Percentiles rank a stretch among this genome's conserved stretches.
phyloP scores from a whole-genome alignment of 2,888 invertebrate species.

The Mycalesis mineus region DNA sequence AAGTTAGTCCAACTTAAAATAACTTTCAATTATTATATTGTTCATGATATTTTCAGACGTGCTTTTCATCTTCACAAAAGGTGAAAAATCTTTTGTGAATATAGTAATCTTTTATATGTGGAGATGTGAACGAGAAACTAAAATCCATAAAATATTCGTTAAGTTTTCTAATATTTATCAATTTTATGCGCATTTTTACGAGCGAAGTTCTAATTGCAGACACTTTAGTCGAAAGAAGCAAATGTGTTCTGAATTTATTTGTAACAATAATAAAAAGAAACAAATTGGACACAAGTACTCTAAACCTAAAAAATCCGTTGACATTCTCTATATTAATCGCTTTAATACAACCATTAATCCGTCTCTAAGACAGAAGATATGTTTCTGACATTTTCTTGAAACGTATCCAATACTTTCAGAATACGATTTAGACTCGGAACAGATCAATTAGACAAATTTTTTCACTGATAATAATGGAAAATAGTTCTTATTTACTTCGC shows the following conservation, averaged over 20 bases:
- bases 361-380: slow-evolving; percentile 21
- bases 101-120: no score
- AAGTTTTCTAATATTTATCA: no score
- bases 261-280: no score
- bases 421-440: background rate
- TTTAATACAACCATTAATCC: slow-evolving; percentile 24
- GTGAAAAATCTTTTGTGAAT: no score
- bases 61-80: no score
- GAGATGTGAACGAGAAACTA: no score
- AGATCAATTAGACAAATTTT: background rate
- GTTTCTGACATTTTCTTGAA: slow-evolving; percentile 33
- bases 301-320: background rate
- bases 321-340: slow-evolving; percentile 16
- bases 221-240: no score
- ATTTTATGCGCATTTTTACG: no score
- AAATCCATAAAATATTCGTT: no score
- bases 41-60: background rate
- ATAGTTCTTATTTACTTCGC: background rate
- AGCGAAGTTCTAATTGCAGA: no score
- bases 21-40: background rate
- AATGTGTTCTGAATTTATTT: no score
- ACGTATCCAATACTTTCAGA: slow-evolving; percentile 30
- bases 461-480: background rate
- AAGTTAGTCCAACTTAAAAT: background rate
- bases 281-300: no score